Base-by-base conservation (phyloP, 2,888 invertebrate species). In the Mesochorus sp. region DNA sequence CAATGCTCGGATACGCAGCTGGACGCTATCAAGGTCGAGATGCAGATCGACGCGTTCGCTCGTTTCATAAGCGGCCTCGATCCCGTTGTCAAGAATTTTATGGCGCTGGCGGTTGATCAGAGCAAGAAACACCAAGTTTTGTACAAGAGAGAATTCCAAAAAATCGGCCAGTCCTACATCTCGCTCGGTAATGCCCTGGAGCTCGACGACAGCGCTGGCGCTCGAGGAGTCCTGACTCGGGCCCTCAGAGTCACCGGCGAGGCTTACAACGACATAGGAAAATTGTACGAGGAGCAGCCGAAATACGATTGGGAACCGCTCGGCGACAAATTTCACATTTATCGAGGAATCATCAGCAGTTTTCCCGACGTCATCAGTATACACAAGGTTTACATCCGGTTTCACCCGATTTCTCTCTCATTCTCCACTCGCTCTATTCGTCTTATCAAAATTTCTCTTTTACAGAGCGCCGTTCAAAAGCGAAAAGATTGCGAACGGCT, bases 321-420 rank as follows among this genome's bases (percentile, higher is more conserved):
- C 26, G 94, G 96, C 49, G 98, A 99, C 91, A 95, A 96, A 84
- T 93, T 99, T 81, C 97, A 97, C 88, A 95, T 99, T 84, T 99
- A 99, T 92, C 97, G 97, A 91, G 99, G 99, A 64, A 95, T 99
- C 67, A 95, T 99, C 5, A 94, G 95, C 72, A 95, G 95, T 76
- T 97, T 98, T 88, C 99, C 99, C 0, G 98, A 98, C 85, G 96
- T 97, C 62, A 92, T 98, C 71, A 94, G 94, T 53, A 95, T 97
- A 83, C 98, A 98, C 88, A 97, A 97, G 93, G 97, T 94, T 3
- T 44, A 12, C 14, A 14, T 14, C n/a, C 3, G 8, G 47, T n/a
- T n/a, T n/a, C n/a, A n/a, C n/a, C n/a, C n/a, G n/a, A n/a, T n/a
- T n/a, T n/a, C n/a, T n/a, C n/a, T n/a, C n/a, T n/a, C n/a, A n/a